Conservation (phyloP, 2,113 vertebrate species). For the Corythoichthys haematopterus region DNA sequence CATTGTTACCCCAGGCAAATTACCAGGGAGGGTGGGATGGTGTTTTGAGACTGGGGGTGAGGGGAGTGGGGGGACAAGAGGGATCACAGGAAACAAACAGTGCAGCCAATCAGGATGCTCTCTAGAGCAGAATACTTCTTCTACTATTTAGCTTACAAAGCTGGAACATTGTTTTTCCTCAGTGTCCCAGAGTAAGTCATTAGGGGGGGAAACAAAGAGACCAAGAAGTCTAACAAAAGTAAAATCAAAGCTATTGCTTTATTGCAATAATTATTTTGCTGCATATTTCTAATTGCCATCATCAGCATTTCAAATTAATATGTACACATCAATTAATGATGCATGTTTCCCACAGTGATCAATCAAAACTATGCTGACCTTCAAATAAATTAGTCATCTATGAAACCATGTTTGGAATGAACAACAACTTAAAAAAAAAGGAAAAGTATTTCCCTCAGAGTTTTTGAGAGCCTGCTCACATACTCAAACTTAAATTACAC, state of each 20-base stretch:
- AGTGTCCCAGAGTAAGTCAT: constrained; percentile 31
- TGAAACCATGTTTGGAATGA: constrained; percentile 42
- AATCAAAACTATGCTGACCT: constrained; percentile 44
- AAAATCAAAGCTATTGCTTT: constrained; percentile 17
- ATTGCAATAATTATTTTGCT: not conserved
- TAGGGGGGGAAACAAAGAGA: constrained; percentile 40
- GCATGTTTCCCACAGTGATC: constrained; percentile 39
- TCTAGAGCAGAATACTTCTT: constrained; percentile 32
- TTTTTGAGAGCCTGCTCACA: constrained; percentile 41
- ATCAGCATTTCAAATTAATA: constrained; percentile 28
- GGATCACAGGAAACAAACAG: constrained; percentile 56
- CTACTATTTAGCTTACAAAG: constrained; percentile 26
- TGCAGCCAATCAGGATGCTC: constrained; percentile 38
- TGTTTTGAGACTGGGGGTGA: not conserved
- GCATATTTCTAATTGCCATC: not conserved
- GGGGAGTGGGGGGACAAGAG: constrained; percentile 21
- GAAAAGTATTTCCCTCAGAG: constrained; percentile 43
- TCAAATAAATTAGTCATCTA: constrained; percentile 47
- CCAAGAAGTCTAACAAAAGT: constrained; percentile 15
- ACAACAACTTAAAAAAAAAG: constrained; percentile 45
- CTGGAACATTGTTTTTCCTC: constrained; percentile 35
- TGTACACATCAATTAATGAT: constrained; percentile 29
- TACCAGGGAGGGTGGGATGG: constrained; percentile 33
- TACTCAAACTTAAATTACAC: constrained; percentile 45
- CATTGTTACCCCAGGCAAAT: constrained; percentile 44